Evolutionary conservation across 2,113 vertebrate species (phyloP).

Genomic region (Burhinus oedicnemus): DNA sequence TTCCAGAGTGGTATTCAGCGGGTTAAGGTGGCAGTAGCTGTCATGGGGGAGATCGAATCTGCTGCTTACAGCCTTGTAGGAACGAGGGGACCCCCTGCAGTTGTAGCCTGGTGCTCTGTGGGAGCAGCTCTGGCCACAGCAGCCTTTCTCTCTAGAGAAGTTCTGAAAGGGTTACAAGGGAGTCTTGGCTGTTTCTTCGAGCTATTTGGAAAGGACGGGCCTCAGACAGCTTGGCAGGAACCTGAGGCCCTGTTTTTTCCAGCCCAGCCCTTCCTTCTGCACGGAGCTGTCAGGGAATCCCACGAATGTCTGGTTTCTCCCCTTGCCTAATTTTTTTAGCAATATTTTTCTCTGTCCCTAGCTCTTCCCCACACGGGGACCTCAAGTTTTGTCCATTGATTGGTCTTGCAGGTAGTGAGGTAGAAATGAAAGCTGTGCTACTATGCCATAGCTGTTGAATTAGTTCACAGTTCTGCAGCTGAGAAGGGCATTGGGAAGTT

Average conservation of each 20-base stretch:
- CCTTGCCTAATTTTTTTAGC: slow-evolving; percentile 69
- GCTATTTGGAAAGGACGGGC: slow-evolving; percentile 83
- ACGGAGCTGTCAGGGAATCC: slow-evolving; percentile 90
- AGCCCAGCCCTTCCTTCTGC: slow-evolving; percentile 87
- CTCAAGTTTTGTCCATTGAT: slow-evolving; percentile 61
- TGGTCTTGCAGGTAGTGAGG: slow-evolving; percentile 41
- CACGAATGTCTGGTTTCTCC: slow-evolving; percentile 87
- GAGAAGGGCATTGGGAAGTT: slow-evolving; percentile 7
- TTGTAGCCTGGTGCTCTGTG: background rate
- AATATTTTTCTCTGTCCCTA: slow-evolving; percentile 71
- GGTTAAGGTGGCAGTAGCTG: background rate
- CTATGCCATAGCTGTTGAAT: background rate
- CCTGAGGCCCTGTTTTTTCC: slow-evolving; percentile 86
- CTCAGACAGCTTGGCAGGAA: slow-evolving; percentile 89
- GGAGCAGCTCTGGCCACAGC: background rate
- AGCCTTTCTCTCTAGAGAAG: slow-evolving; percentile 7
- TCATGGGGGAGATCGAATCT: background rate
- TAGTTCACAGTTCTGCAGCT: background rate
- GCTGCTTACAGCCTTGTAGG: background rate
- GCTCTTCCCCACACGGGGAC: slow-evolving; percentile 41
- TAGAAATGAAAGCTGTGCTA: background rate
- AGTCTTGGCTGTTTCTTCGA: slow-evolving; percentile 78
- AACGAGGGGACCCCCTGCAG: background rate
- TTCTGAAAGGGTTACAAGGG: slow-evolving; percentile 73
- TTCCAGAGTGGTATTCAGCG: background rate